phyloP scores from a whole-genome alignment of 2,888 invertebrate species.

The Hemithea aestivaria region DNA sequence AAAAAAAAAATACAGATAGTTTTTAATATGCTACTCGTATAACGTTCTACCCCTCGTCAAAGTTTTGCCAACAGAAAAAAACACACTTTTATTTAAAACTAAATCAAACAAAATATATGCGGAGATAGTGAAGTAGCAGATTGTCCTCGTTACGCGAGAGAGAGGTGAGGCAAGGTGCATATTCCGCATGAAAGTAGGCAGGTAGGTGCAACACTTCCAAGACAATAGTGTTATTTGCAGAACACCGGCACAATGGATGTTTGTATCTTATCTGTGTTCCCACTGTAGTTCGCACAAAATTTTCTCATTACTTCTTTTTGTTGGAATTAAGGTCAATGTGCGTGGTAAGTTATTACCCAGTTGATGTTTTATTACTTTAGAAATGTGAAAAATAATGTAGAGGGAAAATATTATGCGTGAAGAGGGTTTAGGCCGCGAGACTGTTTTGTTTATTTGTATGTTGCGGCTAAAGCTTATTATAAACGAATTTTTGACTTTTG shows the following conservation, averaged over 20 bases:
- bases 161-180: conserved; percentile 6
- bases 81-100: no score
- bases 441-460: no score
- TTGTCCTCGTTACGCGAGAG: conserved; percentile 2
- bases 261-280: conserved; percentile 62
- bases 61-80: no score
- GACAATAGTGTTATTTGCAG: conserved; percentile 59
- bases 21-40: no score
- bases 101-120: no score
- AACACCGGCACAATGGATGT: conserved; percentile 59
- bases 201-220: conserved; percentile 18
- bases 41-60: no score
- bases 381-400: not conserved
- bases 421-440: no score
- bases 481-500: no score
- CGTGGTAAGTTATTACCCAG: conserved; percentile 8
- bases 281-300: conserved; percentile 66
- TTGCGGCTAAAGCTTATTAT: no score
- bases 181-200: conserved; percentile 19
- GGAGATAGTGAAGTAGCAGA: not conserved
- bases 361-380: conserved; percentile 1
- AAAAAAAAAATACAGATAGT: no score
- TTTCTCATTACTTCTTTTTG: conserved; percentile 60
- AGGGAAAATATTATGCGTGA: no score
- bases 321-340: conserved; percentile 45